Conservation (phyloP, 92 coral and sea anemone species). For the Parazoanthus atlanticus region DNA sequence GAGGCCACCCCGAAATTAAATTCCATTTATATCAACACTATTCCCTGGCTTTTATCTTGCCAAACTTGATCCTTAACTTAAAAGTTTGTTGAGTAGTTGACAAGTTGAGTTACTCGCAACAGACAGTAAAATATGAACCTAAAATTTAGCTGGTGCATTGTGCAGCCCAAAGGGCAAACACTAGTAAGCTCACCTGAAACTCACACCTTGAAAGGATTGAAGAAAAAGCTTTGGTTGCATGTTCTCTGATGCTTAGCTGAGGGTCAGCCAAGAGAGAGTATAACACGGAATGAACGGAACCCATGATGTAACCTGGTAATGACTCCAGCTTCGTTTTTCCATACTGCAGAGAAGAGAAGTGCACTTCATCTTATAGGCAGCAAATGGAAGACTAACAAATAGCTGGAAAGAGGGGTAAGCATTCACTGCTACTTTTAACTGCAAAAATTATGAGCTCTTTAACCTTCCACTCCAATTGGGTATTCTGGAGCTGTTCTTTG, state of each 20-base stretch:
- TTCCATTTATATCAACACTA: neutral
- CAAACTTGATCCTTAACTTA: too few species aligned
- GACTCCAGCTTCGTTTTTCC: slow-evolving; percentile 75
- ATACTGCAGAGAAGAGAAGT: slow-evolving; percentile 65
- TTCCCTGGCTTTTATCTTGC: too few species aligned
- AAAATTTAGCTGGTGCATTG: neutral
- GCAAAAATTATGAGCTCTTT: too few species aligned
- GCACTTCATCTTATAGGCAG: neutral
- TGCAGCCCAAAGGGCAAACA: neutral
- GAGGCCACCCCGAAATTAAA: too few species aligned
- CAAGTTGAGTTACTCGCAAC: neutral
- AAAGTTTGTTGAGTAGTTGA: neutral
- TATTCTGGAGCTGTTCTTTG: too few species aligned
- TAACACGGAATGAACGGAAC: slow-evolving; percentile 88
- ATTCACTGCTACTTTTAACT: too few species aligned
- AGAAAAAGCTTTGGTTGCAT: slow-evolving; percentile 94
- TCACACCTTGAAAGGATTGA: slow-evolving; percentile 97
- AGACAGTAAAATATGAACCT: neutral
- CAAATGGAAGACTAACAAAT: too few species aligned
- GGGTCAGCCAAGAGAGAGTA: slow-evolving; percentile 90
- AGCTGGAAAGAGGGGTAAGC: neutral
- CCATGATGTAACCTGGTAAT: slow-evolving; percentile 86
- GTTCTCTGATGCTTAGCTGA: slow-evolving; percentile 97
- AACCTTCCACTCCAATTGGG: too few species aligned
- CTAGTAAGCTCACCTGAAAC: slow-evolving; percentile 76